phyloP scores from a whole-genome alignment of 2,113 vertebrate genomes.

The Collichthys lucidus region DNA sequence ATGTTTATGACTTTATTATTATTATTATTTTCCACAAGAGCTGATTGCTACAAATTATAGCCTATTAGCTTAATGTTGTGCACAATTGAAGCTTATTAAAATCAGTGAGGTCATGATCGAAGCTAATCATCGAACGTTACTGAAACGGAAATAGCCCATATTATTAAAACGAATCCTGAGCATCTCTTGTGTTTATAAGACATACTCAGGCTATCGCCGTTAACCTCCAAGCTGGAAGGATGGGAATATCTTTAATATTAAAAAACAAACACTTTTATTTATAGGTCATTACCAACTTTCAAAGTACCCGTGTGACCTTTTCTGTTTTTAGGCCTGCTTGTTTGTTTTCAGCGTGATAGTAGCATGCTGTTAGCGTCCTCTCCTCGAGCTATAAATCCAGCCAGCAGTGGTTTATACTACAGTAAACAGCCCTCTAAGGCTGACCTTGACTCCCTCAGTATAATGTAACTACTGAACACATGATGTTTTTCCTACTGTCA shows the following conservation, averaged over 20 bases:
- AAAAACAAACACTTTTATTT: background rate
- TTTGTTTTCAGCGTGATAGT: background rate
- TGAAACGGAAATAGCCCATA: slow-evolving; percentile 13
- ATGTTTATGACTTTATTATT: slow-evolving; percentile 16
- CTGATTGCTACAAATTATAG: slow-evolving; percentile 52
- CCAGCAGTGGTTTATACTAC: slow-evolving; percentile 2
- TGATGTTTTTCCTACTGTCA: slow-evolving; percentile 48
- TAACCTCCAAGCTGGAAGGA: background rate
- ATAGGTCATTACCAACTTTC: background rate
- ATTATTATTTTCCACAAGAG: background rate
- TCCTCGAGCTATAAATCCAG: slow-evolving; percentile 30
- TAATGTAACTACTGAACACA: slow-evolving; percentile 38
- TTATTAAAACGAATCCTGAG: slow-evolving; percentile 9
- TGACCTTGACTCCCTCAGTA: slow-evolving; percentile 53
- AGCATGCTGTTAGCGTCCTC: background rate
- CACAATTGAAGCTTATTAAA: slow-evolving; percentile 60
- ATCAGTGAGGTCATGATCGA: slow-evolving; percentile 45
- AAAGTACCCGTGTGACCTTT: background rate
- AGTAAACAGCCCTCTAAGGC: slow-evolving; percentile 33
- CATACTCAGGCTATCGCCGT: background rate
- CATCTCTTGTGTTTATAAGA: background rate
- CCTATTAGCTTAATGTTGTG: slow-evolving; percentile 47
- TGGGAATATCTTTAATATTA: background rate
- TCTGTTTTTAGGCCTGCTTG: background rate
- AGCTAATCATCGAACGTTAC: slow-evolving; percentile 27